Percentiles rank a stretch among this genome's conserved stretches.
Evolutionary conservation across 2,797 vertebrate species (phyloP).

Genomic region (Cossypha caffra): DNA sequence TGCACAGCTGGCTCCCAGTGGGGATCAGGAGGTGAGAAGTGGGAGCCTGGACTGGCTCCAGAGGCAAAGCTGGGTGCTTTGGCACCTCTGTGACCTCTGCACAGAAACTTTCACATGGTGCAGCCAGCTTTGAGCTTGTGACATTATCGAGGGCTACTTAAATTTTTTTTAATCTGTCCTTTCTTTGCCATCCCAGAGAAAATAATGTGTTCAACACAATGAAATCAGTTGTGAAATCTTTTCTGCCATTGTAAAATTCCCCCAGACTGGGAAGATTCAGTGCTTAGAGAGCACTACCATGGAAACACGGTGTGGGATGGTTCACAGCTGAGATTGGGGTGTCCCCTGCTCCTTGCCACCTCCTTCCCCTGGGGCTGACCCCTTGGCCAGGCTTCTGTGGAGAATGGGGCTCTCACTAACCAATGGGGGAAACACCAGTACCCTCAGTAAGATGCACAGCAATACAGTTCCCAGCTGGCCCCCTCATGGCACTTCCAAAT

Average conservation of each 20-base stretch:
- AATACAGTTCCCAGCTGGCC: background rate
- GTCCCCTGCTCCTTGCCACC: background rate
- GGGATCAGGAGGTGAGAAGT: background rate
- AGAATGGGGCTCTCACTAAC: background rate
- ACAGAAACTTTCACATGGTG: background rate
- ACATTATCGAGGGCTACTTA: background rate
- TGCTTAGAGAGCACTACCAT: background rate
- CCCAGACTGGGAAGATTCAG: background rate
- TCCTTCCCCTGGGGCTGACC: background rate
- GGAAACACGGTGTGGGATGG: rapidly evolving
- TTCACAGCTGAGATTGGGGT: background rate
- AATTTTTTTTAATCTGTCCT: background rate
- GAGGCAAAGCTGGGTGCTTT: background rate
- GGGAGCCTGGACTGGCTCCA: background rate
- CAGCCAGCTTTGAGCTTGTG: background rate
- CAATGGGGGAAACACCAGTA: background rate
- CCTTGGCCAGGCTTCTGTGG: background rate
- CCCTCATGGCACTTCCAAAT: background rate
- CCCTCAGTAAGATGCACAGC: background rate
- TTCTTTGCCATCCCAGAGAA: background rate
- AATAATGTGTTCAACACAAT: background rate
- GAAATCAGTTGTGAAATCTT: background rate
- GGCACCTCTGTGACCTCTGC: background rate
- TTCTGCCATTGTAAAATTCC: background rate
- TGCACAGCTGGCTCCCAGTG: background rate